Percentiles rank a stretch among this genome's conserved stretches.
Conservation (phyloP, 2,113 vertebrate species). For the Cricetomys ansorgei region DNA sequence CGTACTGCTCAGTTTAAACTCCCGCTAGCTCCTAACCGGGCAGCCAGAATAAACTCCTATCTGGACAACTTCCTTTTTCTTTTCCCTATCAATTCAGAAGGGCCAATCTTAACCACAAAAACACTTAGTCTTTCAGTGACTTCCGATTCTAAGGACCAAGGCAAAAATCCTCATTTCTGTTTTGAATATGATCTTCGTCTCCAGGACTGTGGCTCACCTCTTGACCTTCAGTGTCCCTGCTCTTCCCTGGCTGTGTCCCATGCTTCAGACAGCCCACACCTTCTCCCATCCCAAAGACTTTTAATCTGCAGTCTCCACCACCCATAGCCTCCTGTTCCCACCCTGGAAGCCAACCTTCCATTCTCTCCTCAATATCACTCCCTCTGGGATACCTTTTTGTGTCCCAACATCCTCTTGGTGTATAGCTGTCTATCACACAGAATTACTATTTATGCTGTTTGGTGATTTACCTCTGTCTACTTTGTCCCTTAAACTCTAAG, state of each 20-base stretch:
- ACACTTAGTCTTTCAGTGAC: not conserved
- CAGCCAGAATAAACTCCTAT: not conserved
- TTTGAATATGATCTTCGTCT: not conserved
- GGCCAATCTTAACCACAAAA: not conserved
- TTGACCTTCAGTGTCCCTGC: rapidly evolving
- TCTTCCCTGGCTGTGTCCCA: not conserved
- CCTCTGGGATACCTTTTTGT: not conserved
- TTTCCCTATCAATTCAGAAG: not conserved
- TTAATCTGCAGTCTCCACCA: not conserved
- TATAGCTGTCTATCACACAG: not conserved
- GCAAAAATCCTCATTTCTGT: not conserved
- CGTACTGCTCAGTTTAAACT: not conserved
- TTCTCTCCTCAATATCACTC: not conserved
- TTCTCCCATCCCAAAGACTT: not conserved
- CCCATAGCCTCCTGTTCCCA: not conserved
- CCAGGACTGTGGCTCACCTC: not conserved
- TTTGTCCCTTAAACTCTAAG: not conserved
- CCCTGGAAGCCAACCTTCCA: not conserved
- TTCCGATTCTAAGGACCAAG: not conserved
- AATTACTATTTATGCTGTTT: not conserved
- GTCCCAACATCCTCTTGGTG: not conserved
- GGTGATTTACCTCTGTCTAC: not conserved
- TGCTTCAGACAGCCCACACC: not conserved
- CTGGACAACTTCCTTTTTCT: not conserved
- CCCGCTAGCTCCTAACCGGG: not conserved